Percentiles rank a stretch among this genome's conserved stretches.
Evolutionary conservation across 2,113 vertebrate species (phyloP).

Genomic region (Misgurnus mizolepis): DNA sequence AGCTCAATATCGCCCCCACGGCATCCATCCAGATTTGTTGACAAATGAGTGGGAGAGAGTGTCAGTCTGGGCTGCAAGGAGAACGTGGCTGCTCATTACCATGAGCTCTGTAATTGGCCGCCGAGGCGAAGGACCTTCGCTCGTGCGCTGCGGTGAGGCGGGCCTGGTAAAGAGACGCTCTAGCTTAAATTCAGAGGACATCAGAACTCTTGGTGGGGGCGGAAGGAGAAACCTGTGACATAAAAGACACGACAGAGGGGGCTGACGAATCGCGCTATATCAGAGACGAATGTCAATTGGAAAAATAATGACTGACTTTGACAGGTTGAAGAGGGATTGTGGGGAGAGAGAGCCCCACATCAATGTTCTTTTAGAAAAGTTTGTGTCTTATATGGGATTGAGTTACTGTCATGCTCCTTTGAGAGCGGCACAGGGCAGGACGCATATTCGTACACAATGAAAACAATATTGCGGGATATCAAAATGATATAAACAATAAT

Average conservation of each 20-base stretch:
- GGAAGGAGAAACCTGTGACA: constrained; percentile 68
- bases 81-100: constrained; percentile 76
- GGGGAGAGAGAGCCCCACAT: constrained; percentile 55
- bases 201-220: constrained; percentile 70
- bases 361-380: constrained; percentile 74
- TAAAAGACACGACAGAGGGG: constrained; percentile 67
- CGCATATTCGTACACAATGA: not conserved
- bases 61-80: constrained; percentile 70
- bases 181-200: constrained; percentile 68
- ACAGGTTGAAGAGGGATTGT: constrained; percentile 49
- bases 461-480: not conserved
- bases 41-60: constrained; percentile 81
- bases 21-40: constrained; percentile 79
- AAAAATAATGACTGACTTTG: constrained; percentile 80
- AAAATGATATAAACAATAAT: not conserved
- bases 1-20: constrained; percentile 78
- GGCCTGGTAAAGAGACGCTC: constrained; percentile 53
- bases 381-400: constrained; percentile 54
- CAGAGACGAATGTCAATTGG: constrained; percentile 71
- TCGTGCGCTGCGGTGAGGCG: constrained; percentile 45
- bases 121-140: constrained; percentile 63
- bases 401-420: not conserved
- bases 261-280: constrained; percentile 60
- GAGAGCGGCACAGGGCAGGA: not conserved
- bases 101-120: constrained; percentile 75